A percentile compares a stretch with the other conserved stretches of the same genome.
Evolutionary conservation across 2,797 vertebrate species (phyloP).

Genomic region (Orestias chungarensis): DNA sequence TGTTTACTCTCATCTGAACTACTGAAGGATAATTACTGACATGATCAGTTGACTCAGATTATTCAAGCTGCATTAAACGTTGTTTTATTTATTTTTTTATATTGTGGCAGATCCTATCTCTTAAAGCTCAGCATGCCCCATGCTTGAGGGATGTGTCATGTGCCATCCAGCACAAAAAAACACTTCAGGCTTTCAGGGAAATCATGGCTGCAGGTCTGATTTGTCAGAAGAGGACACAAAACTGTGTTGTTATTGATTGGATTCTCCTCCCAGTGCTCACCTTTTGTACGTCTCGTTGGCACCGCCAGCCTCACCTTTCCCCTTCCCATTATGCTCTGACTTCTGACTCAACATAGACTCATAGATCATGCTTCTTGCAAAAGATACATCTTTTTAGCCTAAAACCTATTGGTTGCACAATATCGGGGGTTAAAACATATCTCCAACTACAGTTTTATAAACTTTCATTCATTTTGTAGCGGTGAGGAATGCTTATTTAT

Average conservation of each 20-base stretch:
- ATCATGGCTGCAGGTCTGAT: slow-evolving; percentile 38
- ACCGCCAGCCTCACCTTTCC: neutral
- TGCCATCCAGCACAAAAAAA: slow-evolving; percentile 35
- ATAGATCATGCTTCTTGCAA: neutral
- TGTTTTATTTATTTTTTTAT: neutral
- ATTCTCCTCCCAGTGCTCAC: neutral
- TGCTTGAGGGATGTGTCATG: slow-evolving; percentile 46
- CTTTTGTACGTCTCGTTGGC: neutral
- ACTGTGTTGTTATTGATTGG: neutral
- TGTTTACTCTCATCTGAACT: neutral
- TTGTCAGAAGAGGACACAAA: slow-evolving; percentile 47
- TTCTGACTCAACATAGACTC: neutral
- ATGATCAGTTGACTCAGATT: neutral
- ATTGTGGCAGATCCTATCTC: neutral
- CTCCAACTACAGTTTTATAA: neutral
- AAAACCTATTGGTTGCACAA: neutral
- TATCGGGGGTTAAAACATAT: neutral
- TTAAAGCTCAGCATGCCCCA: slow-evolving; percentile 16
- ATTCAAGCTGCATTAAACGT: neutral
- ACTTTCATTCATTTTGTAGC: neutral
- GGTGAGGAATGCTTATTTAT: neutral
- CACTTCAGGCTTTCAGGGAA: neutral
- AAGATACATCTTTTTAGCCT: neutral
- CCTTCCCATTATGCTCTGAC: slow-evolving; percentile 1
- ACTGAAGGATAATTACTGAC: neutral